phyloP scores from a whole-genome alignment of 2,113 vertebrate species.

The Phoenicopterus ruber region DNA sequence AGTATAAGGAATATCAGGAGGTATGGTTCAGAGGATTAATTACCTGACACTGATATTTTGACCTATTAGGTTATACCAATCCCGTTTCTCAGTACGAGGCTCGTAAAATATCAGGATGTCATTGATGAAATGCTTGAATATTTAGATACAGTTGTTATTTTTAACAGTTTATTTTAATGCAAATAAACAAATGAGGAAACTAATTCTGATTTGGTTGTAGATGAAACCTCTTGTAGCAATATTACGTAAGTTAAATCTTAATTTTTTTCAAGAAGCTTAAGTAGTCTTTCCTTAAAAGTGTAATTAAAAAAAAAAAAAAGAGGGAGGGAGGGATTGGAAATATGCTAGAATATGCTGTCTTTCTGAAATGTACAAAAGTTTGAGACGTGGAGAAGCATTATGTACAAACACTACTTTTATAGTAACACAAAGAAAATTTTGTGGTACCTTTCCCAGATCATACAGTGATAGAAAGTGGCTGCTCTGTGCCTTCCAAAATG shows the following conservation, averaged over 20 bases:
- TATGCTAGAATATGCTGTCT: background rate
- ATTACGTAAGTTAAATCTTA: background rate
- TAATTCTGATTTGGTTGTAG: background rate
- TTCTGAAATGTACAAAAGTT: background rate
- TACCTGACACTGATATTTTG: background rate
- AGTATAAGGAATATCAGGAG: slow-evolving; percentile 97
- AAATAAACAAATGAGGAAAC: background rate
- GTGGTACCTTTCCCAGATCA: background rate
- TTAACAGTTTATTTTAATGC: background rate
- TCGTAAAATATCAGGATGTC: background rate
- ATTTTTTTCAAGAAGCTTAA: background rate
- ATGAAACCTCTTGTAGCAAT: background rate
- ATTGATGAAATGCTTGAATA: background rate
- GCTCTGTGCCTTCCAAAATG: background rate
- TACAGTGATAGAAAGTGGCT: background rate
- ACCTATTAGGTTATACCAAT: background rate
- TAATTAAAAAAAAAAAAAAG: background rate
- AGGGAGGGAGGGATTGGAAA: too few species aligned
- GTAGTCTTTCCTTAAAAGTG: background rate
- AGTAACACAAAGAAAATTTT: background rate
- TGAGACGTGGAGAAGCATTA: background rate
- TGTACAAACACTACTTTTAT: background rate
- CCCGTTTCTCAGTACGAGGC: background rate
- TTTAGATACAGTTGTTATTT: background rate
- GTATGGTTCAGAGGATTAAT: slow-evolving; percentile 67